These are phyloP conservation scores for Mystacornis crossleyi DNA, from an alignment of 2,113 vertebrate genomes.

Conservation along the genomic window DNA sequence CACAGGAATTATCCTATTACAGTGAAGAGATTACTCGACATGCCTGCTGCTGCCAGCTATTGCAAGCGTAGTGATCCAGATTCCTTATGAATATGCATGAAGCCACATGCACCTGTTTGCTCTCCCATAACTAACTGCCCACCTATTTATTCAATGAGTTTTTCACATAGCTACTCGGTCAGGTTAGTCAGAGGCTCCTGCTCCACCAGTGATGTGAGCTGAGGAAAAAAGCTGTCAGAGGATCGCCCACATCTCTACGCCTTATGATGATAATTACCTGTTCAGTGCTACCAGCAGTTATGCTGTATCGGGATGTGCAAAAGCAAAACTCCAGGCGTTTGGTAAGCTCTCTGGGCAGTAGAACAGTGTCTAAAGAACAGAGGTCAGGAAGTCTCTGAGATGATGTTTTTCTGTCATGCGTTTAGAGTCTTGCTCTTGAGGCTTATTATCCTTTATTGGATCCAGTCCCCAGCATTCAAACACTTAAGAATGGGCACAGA, in stretches of 20 bases:
- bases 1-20: constrained; percentile 33
- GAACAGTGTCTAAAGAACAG: neutral
- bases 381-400: neutral
- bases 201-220: neutral
- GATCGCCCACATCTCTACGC: neutral
- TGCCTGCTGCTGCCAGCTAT: neutral
- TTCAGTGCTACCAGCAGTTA: neutral
- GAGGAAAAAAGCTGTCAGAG: neutral
- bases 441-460: neutral
- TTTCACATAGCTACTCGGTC: neutral
- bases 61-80: constrained; percentile 11
- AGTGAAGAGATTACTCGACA: constrained; percentile 35
- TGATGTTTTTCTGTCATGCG: neutral
- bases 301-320: neutral
- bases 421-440: neutral
- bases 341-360: neutral
- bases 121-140: neutral
- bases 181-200: neutral
- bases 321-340: neutral
- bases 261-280: neutral
- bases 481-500: neutral
- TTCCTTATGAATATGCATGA: neutral
- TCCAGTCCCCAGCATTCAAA: neutral
- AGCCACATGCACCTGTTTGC: neutral
- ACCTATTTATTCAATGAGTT: neutral